phyloP scores from a whole-genome alignment of 53 echinoderm and acorn worm species.

The Henricia sp. region DNA sequence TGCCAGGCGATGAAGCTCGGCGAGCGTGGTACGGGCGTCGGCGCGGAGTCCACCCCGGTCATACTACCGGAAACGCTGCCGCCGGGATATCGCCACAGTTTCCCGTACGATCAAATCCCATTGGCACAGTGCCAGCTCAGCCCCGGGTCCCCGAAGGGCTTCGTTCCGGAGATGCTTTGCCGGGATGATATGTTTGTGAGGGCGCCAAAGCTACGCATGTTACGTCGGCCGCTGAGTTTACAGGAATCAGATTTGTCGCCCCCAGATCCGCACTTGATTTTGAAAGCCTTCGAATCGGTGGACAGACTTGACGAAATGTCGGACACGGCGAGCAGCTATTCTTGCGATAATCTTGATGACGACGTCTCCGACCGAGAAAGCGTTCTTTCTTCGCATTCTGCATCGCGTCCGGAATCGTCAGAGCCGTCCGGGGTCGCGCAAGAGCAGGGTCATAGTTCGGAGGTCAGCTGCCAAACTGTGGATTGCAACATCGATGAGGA shows the following conservation, averaged over 20 bases:
- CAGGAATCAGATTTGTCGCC: constrained; percentile 41
- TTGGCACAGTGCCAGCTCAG: constrained; percentile 32
- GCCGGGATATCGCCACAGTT: constrained; percentile 18
- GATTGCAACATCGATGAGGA: constrained; percentile 37
- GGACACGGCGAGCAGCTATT: constrained; percentile 74
- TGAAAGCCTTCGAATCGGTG: constrained; percentile 68
- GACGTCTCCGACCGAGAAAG: constrained; percentile 27
- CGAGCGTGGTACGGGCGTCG: constrained; percentile 81
- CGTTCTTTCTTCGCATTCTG: neutral
- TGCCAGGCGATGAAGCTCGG: constrained; percentile 69
- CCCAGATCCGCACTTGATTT: constrained; percentile 76
- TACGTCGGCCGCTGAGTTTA: constrained; percentile 55
- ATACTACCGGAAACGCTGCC: constrained; percentile 20
- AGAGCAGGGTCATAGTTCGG: constrained; percentile 9
- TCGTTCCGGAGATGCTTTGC: constrained; percentile 42
- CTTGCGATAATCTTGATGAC: constrained; percentile 27
- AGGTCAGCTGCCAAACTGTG: constrained; percentile 33
- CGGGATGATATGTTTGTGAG: constrained; percentile 66
- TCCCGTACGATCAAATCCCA: constrained; percentile 27
- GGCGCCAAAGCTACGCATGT: constrained; percentile 49
- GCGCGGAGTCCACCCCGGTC: constrained; percentile 74
- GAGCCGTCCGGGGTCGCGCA: constrained; percentile 7
- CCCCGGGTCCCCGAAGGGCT: constrained; percentile 48
- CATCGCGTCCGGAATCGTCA: neutral
- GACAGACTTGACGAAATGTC: constrained; percentile 92